Evolutionary conservation across 2,888 invertebrate species (phyloP), one percentile per base, ranked within the genome.

Genomic region (Amorpha juglandis): DNA sequence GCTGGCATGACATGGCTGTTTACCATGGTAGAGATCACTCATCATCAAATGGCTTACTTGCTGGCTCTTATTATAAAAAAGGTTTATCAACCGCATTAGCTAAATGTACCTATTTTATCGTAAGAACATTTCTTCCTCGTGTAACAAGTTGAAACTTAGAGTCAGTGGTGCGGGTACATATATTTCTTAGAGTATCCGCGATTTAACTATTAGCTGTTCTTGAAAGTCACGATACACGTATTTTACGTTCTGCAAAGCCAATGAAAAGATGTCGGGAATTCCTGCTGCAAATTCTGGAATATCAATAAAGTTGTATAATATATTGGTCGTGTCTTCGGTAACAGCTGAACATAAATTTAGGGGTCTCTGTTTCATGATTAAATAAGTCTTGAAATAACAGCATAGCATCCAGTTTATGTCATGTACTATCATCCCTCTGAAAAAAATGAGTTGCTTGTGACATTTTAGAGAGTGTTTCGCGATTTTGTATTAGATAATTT

Each of bases 171-270:
- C 27, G 2, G n/a, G n/a, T 27, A 27, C 27, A 27, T 27, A 27
- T 27, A 55, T 35, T 16, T 55, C 16, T 55, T 55, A 9, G 19
- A 19, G 12, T 58, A 38, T 50, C 19, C 11, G 16, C n/a, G 11
- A 19, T 42, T 19, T 58, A 42, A 42, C 12, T 58, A 16, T 55
- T 38, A 58, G 19, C 16, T 58, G 42, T 42, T 42, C 38, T 58
- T 19, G 6, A 38, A 19, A 58, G 67, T 75, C 74, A 74, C 70
- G 76, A 69, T 65, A 66, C 21, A 11, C 16, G 35, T 48, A 19
- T 42, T 58, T 58, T 19, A 42, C 19, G 9, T 58, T 21, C 38
- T 42, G 19, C 38, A 58, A 58, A 42, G 58, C n/a, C 38, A 19
- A 16, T 38, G 11, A 7, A 55, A 55, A 38, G 14, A 38, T 42